A percentile compares a stretch with the other conserved stretches of the same genome.
These are phyloP conservation scores for Teleogryllus oceanicus DNA, from an alignment of 2,888 invertebrate species.

Conservation along the genomic window DNA sequence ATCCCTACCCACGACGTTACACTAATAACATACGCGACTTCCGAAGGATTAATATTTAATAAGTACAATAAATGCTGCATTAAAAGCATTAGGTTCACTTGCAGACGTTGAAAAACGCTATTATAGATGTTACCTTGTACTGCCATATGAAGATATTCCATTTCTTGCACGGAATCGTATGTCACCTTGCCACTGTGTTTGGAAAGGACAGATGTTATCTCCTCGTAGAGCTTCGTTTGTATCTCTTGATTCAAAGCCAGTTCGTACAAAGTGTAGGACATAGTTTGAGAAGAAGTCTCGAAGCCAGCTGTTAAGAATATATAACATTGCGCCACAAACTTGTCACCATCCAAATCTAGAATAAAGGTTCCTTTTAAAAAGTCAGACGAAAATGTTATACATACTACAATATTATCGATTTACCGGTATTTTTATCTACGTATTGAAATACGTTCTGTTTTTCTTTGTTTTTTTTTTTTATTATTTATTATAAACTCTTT, in stretches of 20 bases:
- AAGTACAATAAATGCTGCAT: too few species aligned
- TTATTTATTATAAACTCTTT: too few species aligned
- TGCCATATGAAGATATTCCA: constrained; percentile 45
- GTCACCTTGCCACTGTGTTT: constrained; percentile 44
- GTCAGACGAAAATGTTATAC: background rate
- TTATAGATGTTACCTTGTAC: constrained; percentile 37
- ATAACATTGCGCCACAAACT: constrained; percentile 56
- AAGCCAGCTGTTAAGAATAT: constrained; percentile 60
- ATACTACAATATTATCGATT: background rate
- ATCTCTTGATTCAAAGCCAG: constrained; percentile 52
- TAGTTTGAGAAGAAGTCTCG: constrained; percentile 58
- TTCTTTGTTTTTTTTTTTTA: too few species aligned
- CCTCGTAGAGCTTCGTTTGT: constrained; percentile 50
- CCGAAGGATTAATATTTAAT: too few species aligned
- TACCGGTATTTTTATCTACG: too few species aligned
- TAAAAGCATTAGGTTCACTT: too few species aligned
- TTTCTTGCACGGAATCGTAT: constrained; percentile 42
- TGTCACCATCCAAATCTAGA: constrained; percentile 49
- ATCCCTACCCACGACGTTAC: too few species aligned
- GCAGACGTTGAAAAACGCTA: too few species aligned
- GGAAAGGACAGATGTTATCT: constrained; percentile 48
- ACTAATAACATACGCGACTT: too few species aligned
- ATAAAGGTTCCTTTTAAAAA: constrained; percentile 43
- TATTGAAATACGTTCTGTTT: too few species aligned
- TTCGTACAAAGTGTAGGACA: constrained; percentile 55